Evolutionary conservation across 2,888 invertebrate species (phyloP), one percentile per base, ranked within the genome.

Genomic region (Stenurella melanura): DNA sequence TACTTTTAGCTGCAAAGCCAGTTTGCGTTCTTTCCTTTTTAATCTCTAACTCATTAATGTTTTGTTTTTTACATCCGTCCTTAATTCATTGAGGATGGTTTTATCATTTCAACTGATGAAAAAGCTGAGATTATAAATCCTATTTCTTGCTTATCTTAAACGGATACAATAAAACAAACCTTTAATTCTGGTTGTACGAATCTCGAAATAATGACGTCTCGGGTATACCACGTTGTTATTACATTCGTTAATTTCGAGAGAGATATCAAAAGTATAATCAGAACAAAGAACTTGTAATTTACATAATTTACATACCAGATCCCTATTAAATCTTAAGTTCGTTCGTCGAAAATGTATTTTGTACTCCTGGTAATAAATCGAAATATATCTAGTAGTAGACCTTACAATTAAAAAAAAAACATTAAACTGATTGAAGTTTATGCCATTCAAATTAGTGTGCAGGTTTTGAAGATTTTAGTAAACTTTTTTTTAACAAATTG

Each of bases 1-100:
- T 64, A 70, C 66, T 71, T 70, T 42, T 30, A 73, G 60, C 67
- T 58, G 61, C 70, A 63, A 74, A 78, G 75, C 75, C 61, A 75
- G 75, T 78, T 75, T 56, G 58, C 75, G 72, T 75, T 75, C 73
- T 66, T 68, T 54, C 38, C 73, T 78, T 73, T 73, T 75, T 75
- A 72, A 63, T 66, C 78, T 66, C 71, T 61, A 73, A 38, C 75
- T 75, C 75, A 73, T 78, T 75, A 78, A 73, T 67, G 75, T 78
- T 78, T 73, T 78, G 75, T 71, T 75, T 77, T 69, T 66, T 67
- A 70, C 70, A 73, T 75, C 75, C 75, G 68, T 56, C 64, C 61
- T 73, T 78, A 73, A 78, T 78, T 78, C 78, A 78, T 69, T 58
- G 70, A 78, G 73, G 73, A 75, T 72, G 60, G 66, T 74, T 74